Evolutionary conservation across 2,888 invertebrate species (phyloP), one percentile per base, ranked within the genome.

Genomic region (Eristalis tenax): DNA sequence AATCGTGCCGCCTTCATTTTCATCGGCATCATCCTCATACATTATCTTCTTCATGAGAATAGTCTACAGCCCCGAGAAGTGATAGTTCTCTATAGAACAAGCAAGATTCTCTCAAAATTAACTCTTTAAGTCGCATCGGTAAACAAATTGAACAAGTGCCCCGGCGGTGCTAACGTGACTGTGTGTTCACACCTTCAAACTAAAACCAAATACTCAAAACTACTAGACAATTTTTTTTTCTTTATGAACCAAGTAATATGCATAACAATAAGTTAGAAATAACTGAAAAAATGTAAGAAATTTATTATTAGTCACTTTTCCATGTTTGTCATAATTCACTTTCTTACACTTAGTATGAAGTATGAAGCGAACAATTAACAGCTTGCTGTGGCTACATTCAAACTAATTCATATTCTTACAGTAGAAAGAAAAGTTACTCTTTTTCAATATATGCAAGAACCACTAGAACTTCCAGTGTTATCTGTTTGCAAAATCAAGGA

Each of bases 161-260:
- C 26, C 26, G 2, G 3, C 26, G 26, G 3, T 26, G 26, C 26
- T 26, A 26, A 26, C 26, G 26, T 3, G 26, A 26, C 26, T 26
- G 26, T 26, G 3, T 3, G 26, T 1, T 26, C 26, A 26, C 26
- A 3, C 26, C 26, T 26, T 26, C 26, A 26, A 26, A 26, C 26
- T n/a, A n/a, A n/a, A 68, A 68, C 56, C 50, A 68, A 68, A 56
- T 11, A 68, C 56, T 68, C 56, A 68, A 68, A 68, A 68, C 56
- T 68, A 68, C 32, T 68, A 18, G 56, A 68, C 56, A n/a, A 68
- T 50, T 50, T 15, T 23, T 0, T 68, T 68, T 68, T 56, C 28
- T 32, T 66, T 26, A 66, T 43, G 40, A 66, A 66, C 40, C 23
- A 66, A 43, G 43, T 66, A 26, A 66, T 66, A 28, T 56, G 68